Conservation (phyloP, 2,888 invertebrate species). For the Stenodera caucasica region DNA sequence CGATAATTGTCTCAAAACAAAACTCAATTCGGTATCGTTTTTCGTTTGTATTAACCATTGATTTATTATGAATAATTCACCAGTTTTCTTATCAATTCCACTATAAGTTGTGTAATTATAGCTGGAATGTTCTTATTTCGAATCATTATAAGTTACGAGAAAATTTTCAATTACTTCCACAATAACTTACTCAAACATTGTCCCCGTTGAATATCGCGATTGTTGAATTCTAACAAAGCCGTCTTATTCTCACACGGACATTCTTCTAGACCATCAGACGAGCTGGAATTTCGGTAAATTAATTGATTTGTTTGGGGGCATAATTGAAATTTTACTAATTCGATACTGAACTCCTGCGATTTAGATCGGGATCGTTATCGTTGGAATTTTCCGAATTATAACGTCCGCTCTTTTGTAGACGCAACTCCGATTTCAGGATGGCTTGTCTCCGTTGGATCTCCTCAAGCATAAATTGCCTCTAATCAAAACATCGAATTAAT, state of each 20-base stretch:
- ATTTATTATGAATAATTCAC: constrained; percentile 70
- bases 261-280: constrained; percentile 62
- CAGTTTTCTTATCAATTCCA: constrained; percentile 74
- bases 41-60: constrained; percentile 71
- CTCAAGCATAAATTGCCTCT: constrained; percentile 71
- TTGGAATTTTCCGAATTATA: constrained; percentile 38
- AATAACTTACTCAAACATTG: constrained; percentile 70
- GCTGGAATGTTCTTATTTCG: constrained; percentile 67
- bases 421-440: constrained; percentile 70
- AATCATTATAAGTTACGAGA: too few relatives aligned
- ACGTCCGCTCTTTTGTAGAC: constrained; percentile 55
- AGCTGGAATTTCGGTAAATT: constrained; percentile 45
- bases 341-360: constrained; percentile 23
- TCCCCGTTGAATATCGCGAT: constrained; percentile 69
- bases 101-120: constrained; percentile 74
- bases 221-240: constrained; percentile 60
- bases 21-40: constrained; percentile 49
- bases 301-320: background rate
- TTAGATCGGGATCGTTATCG: constrained; percentile 52
- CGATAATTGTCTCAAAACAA: constrained; percentile 62
- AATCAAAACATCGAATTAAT: constrained; percentile 28
- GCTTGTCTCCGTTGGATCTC: constrained; percentile 80
- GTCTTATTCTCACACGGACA: constrained; percentile 60
- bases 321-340: constrained; percentile 14
- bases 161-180: too few relatives aligned